phyloP scores from a whole-genome alignment of 1,140 invertebrate genomes.

The Mactra quadrangularis region DNA sequence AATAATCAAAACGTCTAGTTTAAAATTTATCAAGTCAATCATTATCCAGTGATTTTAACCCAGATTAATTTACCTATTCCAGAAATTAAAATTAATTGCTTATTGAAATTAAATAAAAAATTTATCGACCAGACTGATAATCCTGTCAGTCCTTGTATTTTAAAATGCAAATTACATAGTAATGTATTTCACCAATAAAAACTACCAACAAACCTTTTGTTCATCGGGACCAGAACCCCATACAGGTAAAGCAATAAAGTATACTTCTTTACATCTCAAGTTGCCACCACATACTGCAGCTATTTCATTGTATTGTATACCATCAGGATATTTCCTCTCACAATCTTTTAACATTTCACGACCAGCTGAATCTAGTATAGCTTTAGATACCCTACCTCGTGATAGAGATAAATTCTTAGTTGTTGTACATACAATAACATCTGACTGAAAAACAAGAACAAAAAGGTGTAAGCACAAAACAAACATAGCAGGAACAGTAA shows the following conservation, averaged over 20 bases:
- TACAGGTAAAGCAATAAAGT: slow-evolving; percentile 43
- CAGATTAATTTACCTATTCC: too few relatives aligned
- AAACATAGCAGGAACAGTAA: too few relatives aligned
- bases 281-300: slow-evolving; percentile 39
- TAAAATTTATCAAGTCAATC: too few relatives aligned
- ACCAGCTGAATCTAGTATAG: slow-evolving; percentile 33
- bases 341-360: slow-evolving; percentile 19
- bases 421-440: slow-evolving; percentile 52
- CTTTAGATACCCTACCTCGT: slow-evolving; percentile 28
- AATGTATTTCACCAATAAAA: too few relatives aligned
- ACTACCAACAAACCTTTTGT: slow-evolving; percentile 22
- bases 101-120: too few relatives aligned
- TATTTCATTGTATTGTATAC: slow-evolving; percentile 38
- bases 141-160: too few relatives aligned
- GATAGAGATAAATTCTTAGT: slow-evolving; percentile 11
- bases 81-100: too few relatives aligned
- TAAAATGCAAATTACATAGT: too few relatives aligned
- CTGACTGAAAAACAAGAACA: slow-evolving; percentile 31
- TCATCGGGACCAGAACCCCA: slow-evolving; percentile 32
- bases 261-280: slow-evolving; percentile 36
- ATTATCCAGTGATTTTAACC: too few relatives aligned
- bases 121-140: too few relatives aligned
- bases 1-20: too few relatives aligned
- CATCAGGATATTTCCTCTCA: slow-evolving; percentile 19
- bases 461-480: too few relatives aligned